Conservation (phyloP, 2,888 invertebrate species). For the Drosophila atripex region DNA sequence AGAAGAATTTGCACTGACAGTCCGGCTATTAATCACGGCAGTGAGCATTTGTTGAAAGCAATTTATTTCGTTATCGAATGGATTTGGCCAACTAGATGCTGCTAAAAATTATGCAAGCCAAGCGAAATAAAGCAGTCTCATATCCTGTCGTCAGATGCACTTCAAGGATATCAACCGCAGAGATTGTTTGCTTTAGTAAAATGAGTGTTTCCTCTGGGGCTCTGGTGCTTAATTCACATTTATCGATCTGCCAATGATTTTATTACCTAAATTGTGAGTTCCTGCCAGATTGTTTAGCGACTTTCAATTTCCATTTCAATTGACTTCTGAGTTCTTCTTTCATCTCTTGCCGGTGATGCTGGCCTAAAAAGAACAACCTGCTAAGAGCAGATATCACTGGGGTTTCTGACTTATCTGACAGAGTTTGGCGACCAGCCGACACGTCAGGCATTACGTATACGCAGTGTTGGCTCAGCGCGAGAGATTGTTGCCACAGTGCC, state of each 20-base stretch:
- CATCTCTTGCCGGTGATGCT: not conserved
- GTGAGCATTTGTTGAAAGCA: slow-evolving; percentile 78
- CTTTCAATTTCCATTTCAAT: slow-evolving; percentile 19
- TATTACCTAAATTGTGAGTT: slow-evolving; percentile 54
- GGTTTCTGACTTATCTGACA: slow-evolving; percentile 38
- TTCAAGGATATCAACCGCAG: slow-evolving; percentile 7
- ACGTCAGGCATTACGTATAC: slow-evolving; percentile 43
- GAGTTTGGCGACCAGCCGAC: slow-evolving; percentile 24
- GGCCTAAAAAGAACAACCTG: slow-evolving; percentile 13
- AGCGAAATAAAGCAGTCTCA: slow-evolving; percentile 30
- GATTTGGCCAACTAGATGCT: slow-evolving; percentile 45
- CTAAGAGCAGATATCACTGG: slow-evolving; percentile 27
- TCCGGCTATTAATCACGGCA: slow-evolving; percentile 72
- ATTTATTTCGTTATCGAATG: slow-evolving; percentile 78
- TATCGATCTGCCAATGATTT: slow-evolving; percentile 52
- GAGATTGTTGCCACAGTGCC: slow-evolving; percentile 34
- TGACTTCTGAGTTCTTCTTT: slow-evolving; percentile 4
- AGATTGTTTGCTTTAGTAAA: slow-evolving; percentile 43
- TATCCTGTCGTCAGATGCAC: slow-evolving; percentile 18
- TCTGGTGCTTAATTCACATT: slow-evolving; percentile 44
- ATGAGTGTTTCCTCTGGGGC: slow-evolving; percentile 4
- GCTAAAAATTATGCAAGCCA: slow-evolving; percentile 57
- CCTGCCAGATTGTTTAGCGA: slow-evolving; percentile 38
- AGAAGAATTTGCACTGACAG: slow-evolving; percentile 53
- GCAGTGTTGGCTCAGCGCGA: slow-evolving; percentile 28